Evolutionary conservation across 2,797 vertebrate species (phyloP).

Genomic region (Lepidocolaptes lacrymiger): DNA sequence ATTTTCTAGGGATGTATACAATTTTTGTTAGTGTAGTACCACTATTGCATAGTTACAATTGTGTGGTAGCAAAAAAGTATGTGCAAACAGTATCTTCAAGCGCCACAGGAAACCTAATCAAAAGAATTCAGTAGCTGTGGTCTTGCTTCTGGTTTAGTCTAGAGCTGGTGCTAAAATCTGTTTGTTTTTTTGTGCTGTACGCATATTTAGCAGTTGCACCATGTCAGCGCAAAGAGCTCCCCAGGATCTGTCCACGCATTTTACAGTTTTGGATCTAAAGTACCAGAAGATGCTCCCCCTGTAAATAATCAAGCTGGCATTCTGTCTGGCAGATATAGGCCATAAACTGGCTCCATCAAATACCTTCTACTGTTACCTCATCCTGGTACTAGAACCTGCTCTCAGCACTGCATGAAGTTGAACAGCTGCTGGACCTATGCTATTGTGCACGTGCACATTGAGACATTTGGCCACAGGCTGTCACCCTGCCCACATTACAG

Average conservation of each 20-base stretch:
- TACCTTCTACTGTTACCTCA: background rate
- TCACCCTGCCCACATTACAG: background rate
- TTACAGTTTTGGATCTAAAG: background rate
- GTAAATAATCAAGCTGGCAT: background rate
- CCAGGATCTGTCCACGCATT: background rate
- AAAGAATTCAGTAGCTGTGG: background rate
- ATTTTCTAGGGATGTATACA: background rate
- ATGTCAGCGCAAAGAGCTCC: background rate
- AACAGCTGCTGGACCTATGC: background rate
- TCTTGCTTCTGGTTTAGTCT: background rate
- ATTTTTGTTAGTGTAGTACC: background rate
- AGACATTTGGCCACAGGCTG: background rate
- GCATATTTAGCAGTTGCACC: background rate
- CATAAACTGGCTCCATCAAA: background rate
- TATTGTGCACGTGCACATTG: fast-evolving
- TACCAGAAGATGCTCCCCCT: background rate
- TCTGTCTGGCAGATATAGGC: background rate
- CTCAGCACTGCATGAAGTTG: background rate
- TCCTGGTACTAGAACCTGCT: background rate
- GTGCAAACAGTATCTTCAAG: background rate
- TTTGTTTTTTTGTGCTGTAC: background rate
- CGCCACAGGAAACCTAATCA: background rate
- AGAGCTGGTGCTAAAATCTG: background rate
- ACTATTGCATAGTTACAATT: background rate
- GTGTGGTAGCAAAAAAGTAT: background rate